phyloP scores from a whole-genome alignment of 1,140 invertebrate genomes.

The Dreissena polymorpha region DNA sequence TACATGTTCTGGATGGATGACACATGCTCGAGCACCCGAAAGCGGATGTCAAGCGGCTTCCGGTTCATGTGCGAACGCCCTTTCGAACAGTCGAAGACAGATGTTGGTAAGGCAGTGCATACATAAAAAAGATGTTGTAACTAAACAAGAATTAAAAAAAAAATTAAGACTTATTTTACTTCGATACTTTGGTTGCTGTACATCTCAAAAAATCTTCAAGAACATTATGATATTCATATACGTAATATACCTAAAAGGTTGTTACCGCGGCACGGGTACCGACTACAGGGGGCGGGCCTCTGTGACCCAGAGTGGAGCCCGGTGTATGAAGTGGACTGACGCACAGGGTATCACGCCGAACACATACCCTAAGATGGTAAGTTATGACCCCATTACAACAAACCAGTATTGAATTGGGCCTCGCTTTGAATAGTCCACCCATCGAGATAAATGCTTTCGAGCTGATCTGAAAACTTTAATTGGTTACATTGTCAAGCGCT shows the following conservation, averaged over 20 bases:
- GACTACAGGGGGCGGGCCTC: slow-evolving; percentile 62
- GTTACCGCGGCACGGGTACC: slow-evolving; percentile 63
- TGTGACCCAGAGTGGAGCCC: slow-evolving; percentile 55
- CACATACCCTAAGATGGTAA: slow-evolving; percentile 62
- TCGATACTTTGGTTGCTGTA: too few relatives aligned
- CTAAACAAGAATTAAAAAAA: too few relatives aligned
- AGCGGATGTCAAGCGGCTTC: slow-evolving; percentile 15
- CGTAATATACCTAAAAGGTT: too few relatives aligned
- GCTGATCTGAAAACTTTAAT: background rate
- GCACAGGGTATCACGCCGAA: slow-evolving; percentile 52
- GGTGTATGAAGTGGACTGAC: slow-evolving; percentile 64
- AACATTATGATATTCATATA: too few relatives aligned
- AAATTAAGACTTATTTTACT: too few relatives aligned
- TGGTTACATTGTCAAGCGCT: too few relatives aligned
- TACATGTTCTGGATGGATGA: slow-evolving; percentile 44
- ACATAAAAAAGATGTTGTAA: too few relatives aligned
- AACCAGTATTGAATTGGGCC: background rate
- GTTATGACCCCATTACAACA: too few relatives aligned
- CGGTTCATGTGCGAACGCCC: slow-evolving; percentile 45
- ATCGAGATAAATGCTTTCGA: background rate
- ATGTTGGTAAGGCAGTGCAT: slow-evolving; percentile 16
- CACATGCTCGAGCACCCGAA: slow-evolving; percentile 26
- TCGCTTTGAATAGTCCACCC: background rate
- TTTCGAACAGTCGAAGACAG: slow-evolving; percentile 6
- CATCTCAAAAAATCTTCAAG: too few relatives aligned